phyloP scores from a whole-genome alignment of 2,113 vertebrate genomes.

The Asarcornis scutulata region DNA sequence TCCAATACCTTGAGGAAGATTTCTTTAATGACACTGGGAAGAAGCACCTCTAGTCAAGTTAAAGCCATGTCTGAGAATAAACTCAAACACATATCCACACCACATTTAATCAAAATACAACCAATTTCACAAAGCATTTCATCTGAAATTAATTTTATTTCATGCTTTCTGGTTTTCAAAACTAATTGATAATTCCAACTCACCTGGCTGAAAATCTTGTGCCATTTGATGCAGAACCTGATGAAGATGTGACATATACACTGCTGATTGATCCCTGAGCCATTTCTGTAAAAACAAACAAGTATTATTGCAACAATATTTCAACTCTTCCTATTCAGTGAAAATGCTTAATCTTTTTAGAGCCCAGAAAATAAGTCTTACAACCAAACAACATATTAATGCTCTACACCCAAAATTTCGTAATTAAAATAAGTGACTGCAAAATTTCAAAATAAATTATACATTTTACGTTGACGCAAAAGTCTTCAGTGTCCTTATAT shows the following conservation, averaged over 20 bases:
- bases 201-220: conserved; percentile 91
- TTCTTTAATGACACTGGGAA: not conserved
- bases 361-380: not conserved
- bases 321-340: not conserved
- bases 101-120: not conserved
- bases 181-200: not conserved
- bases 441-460: not conserved
- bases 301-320: not conserved
- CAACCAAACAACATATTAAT: not conserved
- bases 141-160: not conserved
- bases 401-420: not conserved
- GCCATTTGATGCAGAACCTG: conserved; percentile 89
- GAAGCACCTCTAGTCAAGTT: not conserved
- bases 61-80: not conserved
- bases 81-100: not conserved
- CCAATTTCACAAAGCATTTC: not conserved
- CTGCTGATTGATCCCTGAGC: conserved; percentile 95
- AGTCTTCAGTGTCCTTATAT: not conserved
- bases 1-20: not conserved
- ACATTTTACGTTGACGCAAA: not conserved
- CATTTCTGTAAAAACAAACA: conserved; percentile 86
- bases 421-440: not conserved
- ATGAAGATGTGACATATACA: conserved; percentile 87
- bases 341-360: not conserved
- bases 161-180: not conserved